phyloP scores from a whole-genome alignment of 2,113 vertebrate genomes.

The Motacilla alba region DNA sequence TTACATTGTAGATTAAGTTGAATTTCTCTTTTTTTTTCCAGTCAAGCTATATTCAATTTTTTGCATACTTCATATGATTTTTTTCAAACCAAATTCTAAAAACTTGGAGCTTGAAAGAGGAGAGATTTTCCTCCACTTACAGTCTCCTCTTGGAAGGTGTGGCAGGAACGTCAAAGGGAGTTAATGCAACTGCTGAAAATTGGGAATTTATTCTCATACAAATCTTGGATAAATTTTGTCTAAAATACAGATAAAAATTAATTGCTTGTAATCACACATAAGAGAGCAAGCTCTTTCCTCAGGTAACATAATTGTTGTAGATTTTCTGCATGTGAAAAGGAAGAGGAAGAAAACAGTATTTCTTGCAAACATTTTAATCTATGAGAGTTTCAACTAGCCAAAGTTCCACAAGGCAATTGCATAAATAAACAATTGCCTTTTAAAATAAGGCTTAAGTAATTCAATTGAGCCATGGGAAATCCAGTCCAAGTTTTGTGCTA shows the following conservation, averaged over 20 bases:
- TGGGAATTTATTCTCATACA: neutral
- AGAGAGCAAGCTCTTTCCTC: neutral
- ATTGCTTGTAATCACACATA: neutral
- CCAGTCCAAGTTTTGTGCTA: constrained; percentile 1
- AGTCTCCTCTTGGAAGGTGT: neutral
- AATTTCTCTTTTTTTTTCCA: neutral
- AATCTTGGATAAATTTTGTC: neutral
- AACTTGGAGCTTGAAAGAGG: neutral
- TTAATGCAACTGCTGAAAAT: neutral
- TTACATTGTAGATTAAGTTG: neutral
- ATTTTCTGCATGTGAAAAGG: neutral
- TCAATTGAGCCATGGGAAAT: constrained; percentile 40
- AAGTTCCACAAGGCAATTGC: constrained; percentile 25
- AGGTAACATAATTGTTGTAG: neutral
- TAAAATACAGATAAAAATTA: neutral
- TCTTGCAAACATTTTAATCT: neutral
- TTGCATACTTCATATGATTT: neutral
- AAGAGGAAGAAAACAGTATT: neutral
- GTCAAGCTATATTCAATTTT: neutral
- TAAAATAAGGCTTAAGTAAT: constrained; percentile 38
- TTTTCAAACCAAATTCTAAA: neutral
- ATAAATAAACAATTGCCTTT: constrained; percentile 59
- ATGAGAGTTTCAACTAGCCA: neutral
- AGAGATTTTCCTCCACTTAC: neutral
- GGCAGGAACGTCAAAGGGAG: neutral